These are phyloP conservation scores for Fukomys damarensis DNA, from an alignment of 2,113 vertebrate genomes.

Conservation along the genomic window DNA sequence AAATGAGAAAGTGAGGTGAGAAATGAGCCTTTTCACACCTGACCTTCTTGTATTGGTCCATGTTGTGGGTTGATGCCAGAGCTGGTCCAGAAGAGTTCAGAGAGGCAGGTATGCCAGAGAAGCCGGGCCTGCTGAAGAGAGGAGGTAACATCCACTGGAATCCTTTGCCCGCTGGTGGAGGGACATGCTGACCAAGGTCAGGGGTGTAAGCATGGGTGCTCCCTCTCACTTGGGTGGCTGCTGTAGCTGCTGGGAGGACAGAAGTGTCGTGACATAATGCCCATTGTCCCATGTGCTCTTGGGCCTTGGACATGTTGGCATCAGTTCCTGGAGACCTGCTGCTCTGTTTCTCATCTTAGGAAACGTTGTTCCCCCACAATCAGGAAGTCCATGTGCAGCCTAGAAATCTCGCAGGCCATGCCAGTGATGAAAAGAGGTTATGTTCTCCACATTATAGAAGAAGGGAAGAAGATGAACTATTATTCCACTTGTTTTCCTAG, in stretches of 20 bases:
- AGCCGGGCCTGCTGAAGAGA: background rate
- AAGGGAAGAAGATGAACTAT: background rate
- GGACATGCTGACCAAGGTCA: rapidly evolving
- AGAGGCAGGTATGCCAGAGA: background rate
- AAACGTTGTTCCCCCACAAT: background rate
- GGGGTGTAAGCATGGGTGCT: background rate
- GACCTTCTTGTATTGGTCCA: background rate
- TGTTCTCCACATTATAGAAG: background rate
- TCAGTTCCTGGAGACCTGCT: background rate
- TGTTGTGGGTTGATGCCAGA: background rate
- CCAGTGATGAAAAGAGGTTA: background rate
- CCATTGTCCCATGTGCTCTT: too few relatives aligned
- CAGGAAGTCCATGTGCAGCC: background rate
- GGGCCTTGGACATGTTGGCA: background rate
- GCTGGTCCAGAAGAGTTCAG: background rate
- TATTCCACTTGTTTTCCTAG: background rate
- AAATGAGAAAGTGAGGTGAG: background rate
- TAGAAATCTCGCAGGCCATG: background rate
- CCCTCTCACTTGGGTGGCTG: rapidly evolving
- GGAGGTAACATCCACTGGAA: too few relatives aligned
- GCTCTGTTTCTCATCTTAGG: background rate
- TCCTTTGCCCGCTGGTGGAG: background rate
- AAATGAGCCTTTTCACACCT: background rate
- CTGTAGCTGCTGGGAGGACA: background rate
- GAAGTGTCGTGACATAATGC: rapidly evolving